Percentiles rank a stretch among this genome's conserved stretches.
Evolutionary conservation across 2,888 invertebrate species (phyloP).

Genomic region (Macrophya annulata): DNA sequence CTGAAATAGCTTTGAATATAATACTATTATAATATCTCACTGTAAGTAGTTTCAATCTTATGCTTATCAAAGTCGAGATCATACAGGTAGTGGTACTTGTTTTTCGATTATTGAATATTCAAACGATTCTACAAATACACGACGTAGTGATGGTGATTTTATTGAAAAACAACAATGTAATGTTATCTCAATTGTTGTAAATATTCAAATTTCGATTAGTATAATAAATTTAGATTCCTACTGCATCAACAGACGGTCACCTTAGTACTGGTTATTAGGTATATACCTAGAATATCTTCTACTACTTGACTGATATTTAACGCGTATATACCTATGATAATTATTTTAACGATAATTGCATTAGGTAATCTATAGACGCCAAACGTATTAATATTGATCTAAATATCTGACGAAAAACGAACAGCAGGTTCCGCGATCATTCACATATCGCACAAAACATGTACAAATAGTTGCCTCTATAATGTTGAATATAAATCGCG

Average conservation of each 20-base stretch:
- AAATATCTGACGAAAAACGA: conserved; percentile 3
- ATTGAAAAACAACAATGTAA: neutral
- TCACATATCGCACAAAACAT: conserved; percentile 12
- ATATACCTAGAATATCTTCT: conserved; percentile 6
- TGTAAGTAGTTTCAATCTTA: neutral
- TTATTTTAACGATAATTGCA: conserved; percentile 34
- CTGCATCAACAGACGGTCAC: conserved; percentile 51
- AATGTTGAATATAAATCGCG: neutral
- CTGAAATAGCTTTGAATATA: neutral
- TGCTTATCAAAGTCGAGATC: neutral
- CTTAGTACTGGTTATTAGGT: neutral
- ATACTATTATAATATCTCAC: neutral
- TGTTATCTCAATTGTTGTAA: neutral
- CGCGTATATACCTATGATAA: conserved; percentile 20
- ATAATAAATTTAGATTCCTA: conserved; percentile 14
- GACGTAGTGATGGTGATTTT: neutral
- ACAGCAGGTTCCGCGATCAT: neutral
- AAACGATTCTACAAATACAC: neutral
- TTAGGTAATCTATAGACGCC: conserved; percentile 13
- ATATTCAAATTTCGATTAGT: conserved; percentile 37
- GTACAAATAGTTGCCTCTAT: neutral
- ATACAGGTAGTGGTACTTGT: neutral
- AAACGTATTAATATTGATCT: conserved; percentile 19
- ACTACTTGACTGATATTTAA: neutral
- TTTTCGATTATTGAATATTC: neutral